Conservation (phyloP, 2,888 invertebrate genomes). For the Diabrotica balteata region DNA sequence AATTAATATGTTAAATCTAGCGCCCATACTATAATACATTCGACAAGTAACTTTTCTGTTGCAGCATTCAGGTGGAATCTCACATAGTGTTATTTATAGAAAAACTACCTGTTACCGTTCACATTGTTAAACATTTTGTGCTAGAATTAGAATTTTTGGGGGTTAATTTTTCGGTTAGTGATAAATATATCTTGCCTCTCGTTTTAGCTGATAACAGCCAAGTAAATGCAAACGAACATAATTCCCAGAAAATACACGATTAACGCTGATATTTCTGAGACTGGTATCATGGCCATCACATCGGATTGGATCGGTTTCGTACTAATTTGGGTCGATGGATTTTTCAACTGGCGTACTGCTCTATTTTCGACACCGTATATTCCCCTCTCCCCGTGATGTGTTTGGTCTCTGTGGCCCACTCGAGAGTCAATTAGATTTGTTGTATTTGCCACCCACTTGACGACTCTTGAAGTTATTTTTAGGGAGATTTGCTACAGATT, state of each 20-base stretch:
- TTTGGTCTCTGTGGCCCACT: background rate
- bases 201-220: conserved; percentile 49
- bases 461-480: conserved; percentile 35
- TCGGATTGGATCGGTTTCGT: conserved; percentile 30
- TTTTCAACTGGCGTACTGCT: conserved; percentile 35
- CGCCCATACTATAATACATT: too few relatives aligned
- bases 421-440: conserved; percentile 14
- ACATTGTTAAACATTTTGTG: background rate
- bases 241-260: conserved; percentile 51
- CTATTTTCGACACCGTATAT: conserved; percentile 35
- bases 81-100: background rate
- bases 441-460: conserved; percentile 25
- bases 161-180: conserved; percentile 22
- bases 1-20: too few relatives aligned
- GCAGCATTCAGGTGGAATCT: too few relatives aligned
- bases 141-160: conserved; percentile 1
- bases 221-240: conserved; percentile 48
- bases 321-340: conserved; percentile 44
- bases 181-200: conserved; percentile 35
- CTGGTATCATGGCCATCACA: conserved; percentile 37
- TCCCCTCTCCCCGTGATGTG: conserved; percentile 10
- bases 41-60: too few relatives aligned
- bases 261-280: conserved; percentile 41
- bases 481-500: conserved; percentile 33
- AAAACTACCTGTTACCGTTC: conserved; percentile 1